Evolutionary conservation across 1,140 invertebrate species (phyloP).

Genomic region (Portunus trituberculatus): DNA sequence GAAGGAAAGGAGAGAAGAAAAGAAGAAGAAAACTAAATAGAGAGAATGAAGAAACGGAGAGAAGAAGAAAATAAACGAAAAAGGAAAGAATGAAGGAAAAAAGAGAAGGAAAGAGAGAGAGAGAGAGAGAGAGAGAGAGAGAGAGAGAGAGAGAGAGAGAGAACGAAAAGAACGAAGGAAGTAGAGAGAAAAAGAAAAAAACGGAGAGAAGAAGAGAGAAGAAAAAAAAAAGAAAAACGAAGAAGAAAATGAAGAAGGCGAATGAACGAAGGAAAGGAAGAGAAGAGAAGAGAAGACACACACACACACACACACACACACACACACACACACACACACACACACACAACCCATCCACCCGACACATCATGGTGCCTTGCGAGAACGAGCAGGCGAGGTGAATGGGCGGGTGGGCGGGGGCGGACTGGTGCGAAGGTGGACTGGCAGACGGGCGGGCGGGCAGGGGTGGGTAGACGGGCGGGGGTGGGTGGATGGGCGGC

Average conservation of each 20-base stretch:
- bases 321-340: no score
- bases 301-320: no score
- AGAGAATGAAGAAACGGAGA: neutral
- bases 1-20: neutral
- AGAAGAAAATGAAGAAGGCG: neutral
- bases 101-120: neutral
- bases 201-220: neutral
- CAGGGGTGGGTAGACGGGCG: no score
- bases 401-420: no score
- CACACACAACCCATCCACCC: neutral
- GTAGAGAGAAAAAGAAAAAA: constrained; percentile 1
- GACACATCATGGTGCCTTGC: no score
- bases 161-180: neutral
- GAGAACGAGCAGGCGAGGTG: no score
- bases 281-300: neutral
- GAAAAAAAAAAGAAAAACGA: neutral
- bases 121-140: neutral
- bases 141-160: neutral
- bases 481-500: neutral
- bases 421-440: no score
- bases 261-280: neutral
- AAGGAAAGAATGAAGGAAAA: neutral
- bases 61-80: neutral
- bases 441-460: no score
- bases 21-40: neutral